A percentile compares a stretch with the other conserved stretches of the same genome.
Conservation (phyloP, 2,888 invertebrate species). For the Ormyrus pomaceus region DNA sequence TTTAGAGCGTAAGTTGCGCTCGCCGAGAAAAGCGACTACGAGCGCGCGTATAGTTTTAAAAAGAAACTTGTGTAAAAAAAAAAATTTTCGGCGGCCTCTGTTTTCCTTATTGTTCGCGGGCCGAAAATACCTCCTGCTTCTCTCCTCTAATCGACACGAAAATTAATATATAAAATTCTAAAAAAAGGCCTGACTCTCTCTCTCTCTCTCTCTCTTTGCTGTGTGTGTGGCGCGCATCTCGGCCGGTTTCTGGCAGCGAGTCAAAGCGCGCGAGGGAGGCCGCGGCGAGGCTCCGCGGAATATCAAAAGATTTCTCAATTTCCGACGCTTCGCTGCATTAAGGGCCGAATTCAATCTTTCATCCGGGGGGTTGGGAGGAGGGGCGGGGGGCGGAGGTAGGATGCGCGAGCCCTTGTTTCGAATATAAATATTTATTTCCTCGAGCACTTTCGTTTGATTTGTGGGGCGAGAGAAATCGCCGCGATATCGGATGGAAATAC, state of each 20-base stretch:
- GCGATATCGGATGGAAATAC: conserved; percentile 27
- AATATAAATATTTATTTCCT: conserved; percentile 52
- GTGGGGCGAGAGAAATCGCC: conserved; percentile 23
- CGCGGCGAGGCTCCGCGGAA: neutral
- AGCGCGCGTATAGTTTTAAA: neutral
- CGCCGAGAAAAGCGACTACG: conserved; percentile 6
- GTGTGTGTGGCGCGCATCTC: neutral
- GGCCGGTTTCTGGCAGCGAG: conserved; percentile 43
- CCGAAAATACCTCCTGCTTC: neutral
- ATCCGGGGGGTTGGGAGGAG: no score
- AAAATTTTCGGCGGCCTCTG: neutral
- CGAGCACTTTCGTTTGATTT: conserved; percentile 51
- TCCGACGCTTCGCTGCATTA: conserved; percentile 51
- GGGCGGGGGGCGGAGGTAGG: no score
- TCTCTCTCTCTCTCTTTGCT: neutral
- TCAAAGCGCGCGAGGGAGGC: conserved; percentile 41
- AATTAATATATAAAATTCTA: conserved; percentile 48
- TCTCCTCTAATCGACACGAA: conserved; percentile 38
- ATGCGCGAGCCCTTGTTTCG: no score
- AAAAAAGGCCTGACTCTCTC: conserved; percentile 20
- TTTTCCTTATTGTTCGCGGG: neutral
- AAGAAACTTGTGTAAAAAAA: neutral
- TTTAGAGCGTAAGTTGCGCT: neutral
- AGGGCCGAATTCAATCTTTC: conserved; percentile 49
- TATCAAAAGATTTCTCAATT: conserved; percentile 55